Evolutionary conservation across 2,113 vertebrate genomes (phyloP).

Genomic region (Octodon degus): DNA sequence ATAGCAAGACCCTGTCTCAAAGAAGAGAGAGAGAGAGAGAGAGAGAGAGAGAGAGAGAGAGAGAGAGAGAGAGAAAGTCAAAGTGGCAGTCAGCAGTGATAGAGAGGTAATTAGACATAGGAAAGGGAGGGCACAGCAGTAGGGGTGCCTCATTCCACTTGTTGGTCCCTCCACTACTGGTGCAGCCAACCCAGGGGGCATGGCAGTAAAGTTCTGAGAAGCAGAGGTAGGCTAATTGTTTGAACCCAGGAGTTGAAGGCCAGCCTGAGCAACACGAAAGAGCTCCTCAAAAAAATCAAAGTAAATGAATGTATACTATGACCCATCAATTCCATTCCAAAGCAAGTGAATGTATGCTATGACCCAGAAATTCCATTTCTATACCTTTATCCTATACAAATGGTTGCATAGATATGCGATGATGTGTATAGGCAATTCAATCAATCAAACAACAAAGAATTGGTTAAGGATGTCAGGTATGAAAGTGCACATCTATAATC

Average conservation of each 20-base stretch:
- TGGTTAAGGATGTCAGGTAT: not conserved
- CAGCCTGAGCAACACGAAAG: not conserved
- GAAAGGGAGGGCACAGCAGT: not conserved
- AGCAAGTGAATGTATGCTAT: not conserved
- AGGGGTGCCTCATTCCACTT: not conserved
- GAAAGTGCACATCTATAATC: not conserved
- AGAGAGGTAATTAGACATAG: not conserved
- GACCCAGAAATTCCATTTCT: not conserved
- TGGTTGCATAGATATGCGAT: not conserved
- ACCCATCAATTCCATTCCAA: not conserved
- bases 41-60: not conserved
- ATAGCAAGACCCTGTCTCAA: not conserved
- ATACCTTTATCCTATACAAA: slow-evolving; percentile 24
- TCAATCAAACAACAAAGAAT: not conserved
- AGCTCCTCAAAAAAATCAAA: not conserved
- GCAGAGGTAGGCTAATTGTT: not conserved
- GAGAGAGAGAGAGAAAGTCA: not conserved
- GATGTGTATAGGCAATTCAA: not conserved
- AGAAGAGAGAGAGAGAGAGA: not conserved
- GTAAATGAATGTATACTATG: no score
- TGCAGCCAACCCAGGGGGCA: not conserved
- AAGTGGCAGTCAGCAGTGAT: not conserved
- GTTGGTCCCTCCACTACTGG: not conserved
- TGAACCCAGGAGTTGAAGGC: not conserved
- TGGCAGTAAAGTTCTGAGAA: not conserved